A percentile compares a stretch with the other conserved stretches of the same genome.
These are phyloP conservation scores for Benthosema pterotum DNA, from an alignment of 2,797 vertebrate genomes.

Conservation along the genomic window DNA sequence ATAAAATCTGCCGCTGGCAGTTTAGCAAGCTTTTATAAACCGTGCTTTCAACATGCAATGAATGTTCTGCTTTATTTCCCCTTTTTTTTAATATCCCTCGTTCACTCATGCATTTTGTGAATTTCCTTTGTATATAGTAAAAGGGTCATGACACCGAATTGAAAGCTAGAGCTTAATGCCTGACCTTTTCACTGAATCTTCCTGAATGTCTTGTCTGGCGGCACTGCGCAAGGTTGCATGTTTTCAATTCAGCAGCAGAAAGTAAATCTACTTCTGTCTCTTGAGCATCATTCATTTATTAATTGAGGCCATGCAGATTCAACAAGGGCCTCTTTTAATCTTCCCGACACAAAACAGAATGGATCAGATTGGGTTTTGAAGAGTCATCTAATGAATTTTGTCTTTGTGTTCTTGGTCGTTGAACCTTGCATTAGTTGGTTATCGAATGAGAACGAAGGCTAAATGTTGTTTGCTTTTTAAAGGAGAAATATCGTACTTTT, in stretches of 20 bases:
- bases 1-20: conserved; percentile 2
- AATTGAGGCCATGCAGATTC: conserved; percentile 48
- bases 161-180: conserved; percentile 22
- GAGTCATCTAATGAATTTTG: conserved; percentile 51
- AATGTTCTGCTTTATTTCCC: conserved; percentile 4
- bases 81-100: conserved; percentile 23
- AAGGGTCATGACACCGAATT: conserved; percentile 35
- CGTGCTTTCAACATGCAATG: background rate
- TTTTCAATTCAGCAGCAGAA: conserved; percentile 44
- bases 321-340: conserved; percentile 41
- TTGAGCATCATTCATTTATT: conserved; percentile 64
- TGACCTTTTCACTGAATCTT: conserved; percentile 30
- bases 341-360: conserved; percentile 41
- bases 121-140: conserved; percentile 12
- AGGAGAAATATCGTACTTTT: conserved; percentile 6
- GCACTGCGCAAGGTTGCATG: conserved; percentile 53
- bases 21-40: background rate
- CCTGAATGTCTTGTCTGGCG: conserved; percentile 50
- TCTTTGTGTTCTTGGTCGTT: conserved; percentile 32
- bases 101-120: conserved; percentile 11
- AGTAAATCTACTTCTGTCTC: conserved; percentile 59
- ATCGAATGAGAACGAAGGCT: background rate
- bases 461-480: conserved; percentile 18
- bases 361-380: conserved; percentile 46
- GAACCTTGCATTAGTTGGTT: conserved; percentile 31